Evolutionary conservation across 2,113 vertebrate species (phyloP), one percentile per base, ranked within the genome.

Genomic region (Mixornis gularis): DNA sequence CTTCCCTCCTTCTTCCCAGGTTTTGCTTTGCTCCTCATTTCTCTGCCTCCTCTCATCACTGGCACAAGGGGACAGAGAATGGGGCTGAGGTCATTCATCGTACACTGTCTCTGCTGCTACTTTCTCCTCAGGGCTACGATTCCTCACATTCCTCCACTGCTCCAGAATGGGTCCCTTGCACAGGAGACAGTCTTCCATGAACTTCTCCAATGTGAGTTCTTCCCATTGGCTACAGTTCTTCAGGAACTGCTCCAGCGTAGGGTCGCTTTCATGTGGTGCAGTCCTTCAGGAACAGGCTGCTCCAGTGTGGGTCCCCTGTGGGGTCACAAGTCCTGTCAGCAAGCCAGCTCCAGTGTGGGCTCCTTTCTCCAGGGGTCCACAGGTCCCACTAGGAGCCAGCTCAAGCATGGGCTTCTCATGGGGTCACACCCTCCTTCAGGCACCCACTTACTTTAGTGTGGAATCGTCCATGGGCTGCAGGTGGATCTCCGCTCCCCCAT

Each of bases 401-500:
- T 66, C 53, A n/a, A 32, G 9, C 10, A 41, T 8, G 20, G 29
- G 10, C 24, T 66, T 73, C 44, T 52, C 27, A 38, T 44, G 24
- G 17, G 19, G 2, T 66, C 46, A 46, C 46, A 52, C 2, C 25
- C 14, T 46, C 4, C 40, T 27, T 60, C 0, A 0, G 17, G 13
- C 40, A 74, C 12, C 22, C 40, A 34, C 30, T 34, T 18, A 17
- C 13, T 60, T 25, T 15, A 17, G 7, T 30, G 19, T 73, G 17
- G 13, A 13, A 10, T 60, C 40, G n/a, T 68, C 58, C 15, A 4
- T 0, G 0, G 30, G 6, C 49, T 71, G 43, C 26, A 49, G 14
- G 30, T 22, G 17, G 14, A 13, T 34, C 21, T 22, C 26, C 49
- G 21, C 17, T 36, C 4, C 10, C 1, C 17, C 8, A 5, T 5